phyloP scores from a whole-genome alignment of 2,113 vertebrate genomes.

The Corythornis cristatus region DNA sequence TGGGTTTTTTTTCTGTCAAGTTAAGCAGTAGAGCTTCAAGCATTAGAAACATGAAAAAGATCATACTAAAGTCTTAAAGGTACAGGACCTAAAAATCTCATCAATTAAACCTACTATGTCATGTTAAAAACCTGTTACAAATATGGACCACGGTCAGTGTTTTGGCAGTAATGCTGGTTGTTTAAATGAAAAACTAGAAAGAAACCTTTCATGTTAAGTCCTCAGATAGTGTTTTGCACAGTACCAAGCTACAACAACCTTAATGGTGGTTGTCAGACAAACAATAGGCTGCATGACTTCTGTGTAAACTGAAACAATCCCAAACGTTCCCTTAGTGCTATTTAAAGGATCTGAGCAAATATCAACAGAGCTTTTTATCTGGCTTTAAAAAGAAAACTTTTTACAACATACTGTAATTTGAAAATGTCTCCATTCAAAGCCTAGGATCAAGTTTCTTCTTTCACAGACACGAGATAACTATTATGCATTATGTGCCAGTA shows the following conservation, averaged over 20 bases:
- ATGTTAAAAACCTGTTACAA: constrained; percentile 85
- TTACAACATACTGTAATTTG: not conserved
- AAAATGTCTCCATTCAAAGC: not conserved
- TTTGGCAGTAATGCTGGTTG: constrained; percentile 88
- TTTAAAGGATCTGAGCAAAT: constrained; percentile 35
- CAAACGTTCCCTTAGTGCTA: not conserved
- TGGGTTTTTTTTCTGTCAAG: constrained; percentile 61
- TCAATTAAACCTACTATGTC: constrained; percentile 75
- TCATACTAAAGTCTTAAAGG: constrained; percentile 78
- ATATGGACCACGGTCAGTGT: constrained; percentile 79
- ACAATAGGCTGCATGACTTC: not conserved
- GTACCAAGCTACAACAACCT: constrained; percentile 1
- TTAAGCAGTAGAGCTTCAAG: constrained; percentile 76
- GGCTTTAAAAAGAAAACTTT: not conserved
- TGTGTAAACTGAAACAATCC: constrained; percentile 24
- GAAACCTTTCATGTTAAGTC: constrained; percentile 62
- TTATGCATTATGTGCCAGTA: not conserved
- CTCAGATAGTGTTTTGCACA: constrained; percentile 19
- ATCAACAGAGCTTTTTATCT: not conserved
- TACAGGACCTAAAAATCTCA: constrained; percentile 78
- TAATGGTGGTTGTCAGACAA: constrained; percentile 1
- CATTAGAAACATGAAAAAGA: constrained; percentile 81
- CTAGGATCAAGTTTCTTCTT: not conserved
- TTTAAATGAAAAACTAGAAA: constrained; percentile 74
- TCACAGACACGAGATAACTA: not conserved